Base-by-base conservation (phyloP, 2,797 vertebrate species). In the Thripadectes ignobilis region DNA sequence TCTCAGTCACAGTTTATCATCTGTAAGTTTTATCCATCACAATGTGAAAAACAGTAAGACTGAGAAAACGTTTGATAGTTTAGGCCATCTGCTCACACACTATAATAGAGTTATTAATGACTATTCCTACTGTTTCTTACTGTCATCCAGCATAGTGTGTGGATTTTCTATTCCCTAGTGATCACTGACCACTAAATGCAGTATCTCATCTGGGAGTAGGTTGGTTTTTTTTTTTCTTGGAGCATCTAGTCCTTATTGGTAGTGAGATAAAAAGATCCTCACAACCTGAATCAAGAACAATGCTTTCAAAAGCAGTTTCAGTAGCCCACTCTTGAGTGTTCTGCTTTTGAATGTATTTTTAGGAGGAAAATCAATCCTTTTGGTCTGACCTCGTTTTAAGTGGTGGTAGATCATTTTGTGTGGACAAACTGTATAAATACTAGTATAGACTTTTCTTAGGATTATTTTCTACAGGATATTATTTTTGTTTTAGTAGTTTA, bases 21-120 rank as follows among this genome's bases (percentile, higher is more conserved):
- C 51, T 93, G 4, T 94, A 36, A 89, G 86, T 97, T 96, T 96
- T 92, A 83, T 71, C 88, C 74, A 5, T 94, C 41, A 21, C 66
- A 78, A 75, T 63, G 38, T 92, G n/a, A 85, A 85, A 95, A 94
- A n/a, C 66, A 69, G 75, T 45, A 95, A 85, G 73, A 63, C 54
- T 86, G 71, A 55, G 59, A 26, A 89, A 94, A 82, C 1, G 1
- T 88, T 94, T 58, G 57, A 76, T 96, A 87, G 55, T 90, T 95
- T 65, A 68, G 75, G 82, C 92, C 80, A 95, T 96, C 94, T 95
- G 93, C 68, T 95, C 57, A 16, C 5, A 8, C 32, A 67, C 24
- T 71, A 3, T 85, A 87, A 57, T 90, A 54, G 69, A 86, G 54
- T 93, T 95, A 92, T 75, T 88, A 84, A 67, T 74, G 94, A 75